Evolutionary conservation across 2,113 vertebrate species (phyloP).

Genomic region (Bucco capensis): DNA sequence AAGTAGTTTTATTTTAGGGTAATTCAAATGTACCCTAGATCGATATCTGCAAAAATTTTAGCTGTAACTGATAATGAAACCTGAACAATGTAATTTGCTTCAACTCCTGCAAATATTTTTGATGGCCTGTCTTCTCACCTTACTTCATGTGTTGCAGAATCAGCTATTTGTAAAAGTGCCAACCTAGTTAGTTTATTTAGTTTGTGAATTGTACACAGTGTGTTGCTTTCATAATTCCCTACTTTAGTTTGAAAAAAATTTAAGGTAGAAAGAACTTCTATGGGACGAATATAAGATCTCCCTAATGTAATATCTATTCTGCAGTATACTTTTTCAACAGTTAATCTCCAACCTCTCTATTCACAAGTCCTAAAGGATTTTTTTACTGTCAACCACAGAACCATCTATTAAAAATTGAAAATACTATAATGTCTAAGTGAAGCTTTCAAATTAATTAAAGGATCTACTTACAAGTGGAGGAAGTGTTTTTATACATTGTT

Average conservation of each 20-base stretch:
- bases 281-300: not conserved
- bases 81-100: not conserved
- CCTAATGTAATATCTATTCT: not conserved
- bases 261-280: not conserved
- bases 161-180: not conserved
- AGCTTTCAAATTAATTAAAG: not conserved
- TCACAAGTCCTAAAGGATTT: not conserved
- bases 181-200: not conserved
- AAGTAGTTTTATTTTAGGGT: not conserved
- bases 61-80: not conserved
- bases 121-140: not conserved
- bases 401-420: not conserved
- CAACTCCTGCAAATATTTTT: not conserved
- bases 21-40: not conserved
- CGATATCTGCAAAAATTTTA: not conserved
- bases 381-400: not conserved
- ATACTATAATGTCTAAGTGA: not conserved
- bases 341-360: not conserved
- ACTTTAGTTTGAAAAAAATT: not conserved
- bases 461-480: not conserved
- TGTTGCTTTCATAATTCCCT: not conserved
- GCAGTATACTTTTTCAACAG: not conserved
- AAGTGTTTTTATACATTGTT: not conserved
- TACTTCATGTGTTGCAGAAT: not conserved
- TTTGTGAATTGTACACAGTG: not conserved